Evolutionary conservation across 2,888 invertebrate genomes (phyloP), one percentile per base, ranked within the genome.

Genomic region (Hirtodrosophila trivittata): DNA sequence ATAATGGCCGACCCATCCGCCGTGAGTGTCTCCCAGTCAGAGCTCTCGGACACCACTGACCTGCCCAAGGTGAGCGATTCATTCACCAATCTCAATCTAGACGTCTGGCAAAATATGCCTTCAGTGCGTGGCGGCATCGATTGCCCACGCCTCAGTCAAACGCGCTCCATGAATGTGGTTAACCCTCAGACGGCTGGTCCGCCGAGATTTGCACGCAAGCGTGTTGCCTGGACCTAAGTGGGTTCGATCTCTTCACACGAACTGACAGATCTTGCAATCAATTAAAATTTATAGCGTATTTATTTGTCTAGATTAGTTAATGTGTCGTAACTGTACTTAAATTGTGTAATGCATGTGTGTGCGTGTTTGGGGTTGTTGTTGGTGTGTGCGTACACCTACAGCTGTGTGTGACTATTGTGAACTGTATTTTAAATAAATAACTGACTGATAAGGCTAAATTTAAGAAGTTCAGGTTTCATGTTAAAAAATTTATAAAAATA

Each of bases 131-230:
- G 77, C 3, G 70, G 57, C 39, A 42, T 52, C 28, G 84, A 88
- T 28, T 69, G 83, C n/a, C 65, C 70, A 2, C 75, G 75, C 7
- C 75, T 82, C 5, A 55, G 46, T 26, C 73, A 74, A 6, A 69
- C 85, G 1, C 86, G 80, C 9, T 72, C 86, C 14, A 2, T 76
- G 50, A 78, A 77, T 26, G 88, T 87, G 33, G 88, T 87, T 35
- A 83, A 75, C 1, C n/a, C 83, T 0, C 70, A 75, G 30, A 87
- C 73, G 6, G 74, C 77, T 0, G 57, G 65, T 30, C 77, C 83
- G 5, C 90, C 90, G 4, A 77, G 80, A 52, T 90, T 87, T 56
- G 90, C 87, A 1, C 84, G 88, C 7, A 90, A 90, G 56, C 88
- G 86, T 21, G 80, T 89, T 8, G 89, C 87, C 10, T 90, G 90